Percentiles rank a stretch among this genome's conserved stretches.
Evolutionary conservation across 2,797 vertebrate genomes (phyloP).

Genomic region (Gephyroberyx darwinii): DNA sequence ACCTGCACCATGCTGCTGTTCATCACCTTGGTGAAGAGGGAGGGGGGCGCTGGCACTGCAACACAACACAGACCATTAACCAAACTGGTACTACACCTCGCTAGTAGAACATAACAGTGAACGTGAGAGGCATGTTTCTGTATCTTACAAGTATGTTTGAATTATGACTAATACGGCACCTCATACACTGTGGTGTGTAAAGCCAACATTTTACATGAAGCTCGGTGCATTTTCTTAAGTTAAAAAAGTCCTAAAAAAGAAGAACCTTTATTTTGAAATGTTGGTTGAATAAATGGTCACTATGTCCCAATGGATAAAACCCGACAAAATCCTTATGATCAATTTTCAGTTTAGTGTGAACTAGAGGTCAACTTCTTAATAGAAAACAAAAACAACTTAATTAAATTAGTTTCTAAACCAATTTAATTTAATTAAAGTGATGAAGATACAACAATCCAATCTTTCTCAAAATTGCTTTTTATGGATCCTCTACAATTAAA

Average conservation of each 20-base stretch:
- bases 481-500: neutral
- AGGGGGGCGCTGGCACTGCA: conserved; percentile 91
- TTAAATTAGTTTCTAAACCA: neutral
- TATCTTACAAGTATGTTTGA: neutral
- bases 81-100: conserved; percentile 12
- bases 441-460: neutral
- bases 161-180: neutral
- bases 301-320: neutral
- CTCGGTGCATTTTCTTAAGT: too few relatives aligned
- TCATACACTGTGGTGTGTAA: neutral
- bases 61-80: conserved; percentile 37
- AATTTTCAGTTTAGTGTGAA: neutral
- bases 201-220: too few relatives aligned
- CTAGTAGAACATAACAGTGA: neutral
- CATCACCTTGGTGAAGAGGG: conserved; percentile 89
- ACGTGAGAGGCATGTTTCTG: neutral
- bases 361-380: neutral
- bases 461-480: neutral
- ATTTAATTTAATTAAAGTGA: neutral
- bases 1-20: conserved; percentile 89
- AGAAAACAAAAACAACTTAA: neutral
- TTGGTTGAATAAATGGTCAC: too few relatives aligned
- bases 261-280: too few relatives aligned
- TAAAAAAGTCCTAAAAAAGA: neutral
- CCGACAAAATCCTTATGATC: neutral